A percentile compares a stretch with the other conserved stretches of the same genome.
These are phyloP conservation scores for Catocala nupta DNA, from an alignment of 2,888 invertebrate genomes.

Conservation along the genomic window DNA sequence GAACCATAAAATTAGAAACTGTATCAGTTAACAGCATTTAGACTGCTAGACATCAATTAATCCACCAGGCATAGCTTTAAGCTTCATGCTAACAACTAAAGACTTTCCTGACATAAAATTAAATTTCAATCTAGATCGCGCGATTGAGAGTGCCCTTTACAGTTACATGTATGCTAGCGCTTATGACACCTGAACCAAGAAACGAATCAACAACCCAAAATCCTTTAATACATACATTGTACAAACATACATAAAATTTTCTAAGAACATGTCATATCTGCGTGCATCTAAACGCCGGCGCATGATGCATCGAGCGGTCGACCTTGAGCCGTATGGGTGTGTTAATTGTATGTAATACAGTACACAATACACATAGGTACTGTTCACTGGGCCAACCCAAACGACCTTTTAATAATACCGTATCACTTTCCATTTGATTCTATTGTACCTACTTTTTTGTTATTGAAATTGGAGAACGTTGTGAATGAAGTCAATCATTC, in stretches of 20 bases:
- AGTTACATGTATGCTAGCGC: too few relatives aligned
- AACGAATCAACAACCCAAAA: too few relatives aligned
- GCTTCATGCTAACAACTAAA: too few relatives aligned
- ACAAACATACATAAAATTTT: constrained; percentile 3
- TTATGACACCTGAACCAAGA: too few relatives aligned
- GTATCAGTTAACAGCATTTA: too few relatives aligned
- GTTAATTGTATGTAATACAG: constrained; percentile 54
- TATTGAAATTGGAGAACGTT: constrained; percentile 1
- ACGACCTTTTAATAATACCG: constrained; percentile 35
- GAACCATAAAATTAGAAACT: too few relatives aligned
- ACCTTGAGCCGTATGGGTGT: constrained; percentile 58
- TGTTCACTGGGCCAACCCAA: constrained; percentile 24
- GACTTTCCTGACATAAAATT: too few relatives aligned
- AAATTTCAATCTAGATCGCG: too few relatives aligned
- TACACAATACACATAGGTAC: constrained; percentile 24
- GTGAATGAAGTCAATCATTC: background rate
- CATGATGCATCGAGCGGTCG: constrained; percentile 53
- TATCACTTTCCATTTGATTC: constrained; percentile 37
- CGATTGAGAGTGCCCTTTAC: too few relatives aligned
- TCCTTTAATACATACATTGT: too few relatives aligned
- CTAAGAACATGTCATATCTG: constrained; percentile 29
- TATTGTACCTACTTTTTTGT: constrained; percentile 25
- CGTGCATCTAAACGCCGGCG: constrained; percentile 18
- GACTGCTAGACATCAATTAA: too few relatives aligned
- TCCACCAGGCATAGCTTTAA: too few relatives aligned